Evolutionary conservation across 2,797 vertebrate species (phyloP).

Genomic region (Eospalax fontanierii): DNA sequence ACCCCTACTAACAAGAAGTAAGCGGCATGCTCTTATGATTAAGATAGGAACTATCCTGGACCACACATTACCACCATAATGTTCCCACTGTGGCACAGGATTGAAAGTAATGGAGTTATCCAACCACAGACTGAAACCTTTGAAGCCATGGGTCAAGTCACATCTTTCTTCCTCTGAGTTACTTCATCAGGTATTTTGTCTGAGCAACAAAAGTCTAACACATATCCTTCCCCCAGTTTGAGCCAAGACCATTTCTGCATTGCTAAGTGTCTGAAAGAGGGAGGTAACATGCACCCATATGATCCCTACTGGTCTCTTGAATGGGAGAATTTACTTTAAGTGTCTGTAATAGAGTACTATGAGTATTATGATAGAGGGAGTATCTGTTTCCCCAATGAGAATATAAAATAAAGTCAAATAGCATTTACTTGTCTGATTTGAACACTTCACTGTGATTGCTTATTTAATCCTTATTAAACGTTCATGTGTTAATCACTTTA

Average conservation of each 20-base stretch:
- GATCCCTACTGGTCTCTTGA: not conserved
- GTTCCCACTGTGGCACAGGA: not conserved
- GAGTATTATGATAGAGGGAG: not conserved
- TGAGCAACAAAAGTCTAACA: not conserved
- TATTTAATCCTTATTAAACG: constrained; percentile 15
- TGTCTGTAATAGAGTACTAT: not conserved
- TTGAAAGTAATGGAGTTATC: not conserved
- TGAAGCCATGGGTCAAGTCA: not conserved
- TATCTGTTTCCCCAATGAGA: not conserved
- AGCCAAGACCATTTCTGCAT: not conserved
- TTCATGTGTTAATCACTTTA: not conserved
- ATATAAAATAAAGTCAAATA: constrained; percentile 37
- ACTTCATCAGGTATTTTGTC: not conserved
- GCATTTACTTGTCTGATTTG: not conserved
- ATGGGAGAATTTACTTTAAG: not conserved
- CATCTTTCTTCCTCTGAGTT: not conserved
- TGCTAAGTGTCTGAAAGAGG: not conserved
- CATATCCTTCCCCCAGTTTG: not conserved
- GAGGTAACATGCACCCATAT: not conserved
- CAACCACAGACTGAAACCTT: not conserved
- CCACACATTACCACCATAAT: not conserved
- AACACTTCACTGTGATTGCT: not conserved
- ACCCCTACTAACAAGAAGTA: not conserved
- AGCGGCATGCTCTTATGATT: not conserved
- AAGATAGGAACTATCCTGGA: not conserved